Conservation (phyloP, 2,113 vertebrate genomes). For the Bambusicola thoracicus region DNA sequence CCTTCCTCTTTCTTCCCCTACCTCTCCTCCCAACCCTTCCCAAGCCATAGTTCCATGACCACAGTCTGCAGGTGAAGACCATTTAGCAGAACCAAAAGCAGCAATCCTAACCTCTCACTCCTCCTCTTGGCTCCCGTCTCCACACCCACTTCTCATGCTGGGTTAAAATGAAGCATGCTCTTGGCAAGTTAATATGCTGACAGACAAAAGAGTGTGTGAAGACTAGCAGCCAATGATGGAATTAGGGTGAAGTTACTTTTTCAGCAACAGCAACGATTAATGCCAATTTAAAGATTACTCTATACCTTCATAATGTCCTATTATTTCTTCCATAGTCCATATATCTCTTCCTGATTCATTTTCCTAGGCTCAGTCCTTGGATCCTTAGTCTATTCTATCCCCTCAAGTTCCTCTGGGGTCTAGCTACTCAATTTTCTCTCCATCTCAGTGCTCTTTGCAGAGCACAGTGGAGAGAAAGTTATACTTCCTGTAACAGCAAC, state of each 20-base stretch:
- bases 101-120: background rate
- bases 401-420: background rate
- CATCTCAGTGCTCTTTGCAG: background rate
- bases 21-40: background rate
- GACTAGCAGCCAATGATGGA: background rate
- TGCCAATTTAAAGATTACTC: background rate
- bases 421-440: background rate
- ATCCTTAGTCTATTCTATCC: background rate
- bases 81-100: background rate
- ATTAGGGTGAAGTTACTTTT: background rate
- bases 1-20: background rate
- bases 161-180: background rate
- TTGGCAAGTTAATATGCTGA: background rate
- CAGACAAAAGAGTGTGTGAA: background rate
- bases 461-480: background rate
- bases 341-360: background rate
- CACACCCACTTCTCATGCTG: background rate
- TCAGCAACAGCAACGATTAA: background rate
- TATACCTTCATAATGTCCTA: background rate
- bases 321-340: background rate
- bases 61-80: background rate
- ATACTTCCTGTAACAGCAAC: background rate
- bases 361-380: background rate
- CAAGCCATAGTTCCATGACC: background rate
- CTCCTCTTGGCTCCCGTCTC: background rate